Base-by-base conservation (phyloP, 1,140 invertebrate genomes). In the Scaptomyza graminum region DNA sequence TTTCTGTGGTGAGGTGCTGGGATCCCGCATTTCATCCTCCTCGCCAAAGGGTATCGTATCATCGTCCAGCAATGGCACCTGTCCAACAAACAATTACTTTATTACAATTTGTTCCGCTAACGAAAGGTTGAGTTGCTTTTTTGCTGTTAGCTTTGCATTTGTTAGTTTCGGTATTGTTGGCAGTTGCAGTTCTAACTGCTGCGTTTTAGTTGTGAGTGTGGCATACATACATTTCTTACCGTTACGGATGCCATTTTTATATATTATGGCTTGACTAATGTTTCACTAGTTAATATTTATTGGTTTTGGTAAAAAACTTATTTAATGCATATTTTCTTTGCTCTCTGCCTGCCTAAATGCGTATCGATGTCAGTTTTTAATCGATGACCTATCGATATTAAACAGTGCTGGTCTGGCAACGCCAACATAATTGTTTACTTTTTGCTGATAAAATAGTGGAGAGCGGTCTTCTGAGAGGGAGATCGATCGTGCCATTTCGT, bases 1-100 rank as follows among this genome's bases (percentile, higher is more conserved):
- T 79, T 92, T 90, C 73, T 93, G 93, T 44, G 54, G 68, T 13
- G 57, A 76, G 12, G 31, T 50, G 60, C 74, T 90, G 71, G 87
- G 87, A 87, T 94, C 93, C 12, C 90, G 92, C 51, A 93, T 93
- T 77, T 94, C 93, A 78, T 97, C 96, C 91, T 97, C 96, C 78
- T 97, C 96, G 1, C 96, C 96, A 85, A 97, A 97, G 12, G 95
- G 96, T 70, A 97, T 93, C 11, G 96, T 96, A 92, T 97, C 96
- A 92, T 97, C 96, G 90, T 96, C 95, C 69, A 96, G 93, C 76
- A 96, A 92, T 85, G 95, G 95, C 88, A 96, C 95, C 95, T 96
- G 92, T 15, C 70, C n/a, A 74, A 66, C 7, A 56, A 69, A 71
- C 13, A 52, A 15, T 57, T 63, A 69, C 4, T 49, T 54, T 37